Conservation (phyloP, 30 jellyfish, hydroid and myxozoan species). For the Pseudorhiza aurosa region DNA sequence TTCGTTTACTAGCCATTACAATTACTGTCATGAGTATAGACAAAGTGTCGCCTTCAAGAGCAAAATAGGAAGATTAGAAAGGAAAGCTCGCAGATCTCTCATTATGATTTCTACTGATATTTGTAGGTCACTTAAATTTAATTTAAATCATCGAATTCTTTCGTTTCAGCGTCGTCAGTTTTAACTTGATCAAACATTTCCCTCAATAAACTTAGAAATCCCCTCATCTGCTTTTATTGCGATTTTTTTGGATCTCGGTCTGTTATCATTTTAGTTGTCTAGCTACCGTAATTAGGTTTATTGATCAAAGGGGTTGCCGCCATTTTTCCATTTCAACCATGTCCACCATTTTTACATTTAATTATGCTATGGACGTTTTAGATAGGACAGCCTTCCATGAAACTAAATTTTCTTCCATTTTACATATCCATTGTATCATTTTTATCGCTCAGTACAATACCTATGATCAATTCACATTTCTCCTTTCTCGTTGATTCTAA, state of each 20-base stretch:
- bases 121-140: neutral
- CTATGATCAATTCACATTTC: too few species aligned
- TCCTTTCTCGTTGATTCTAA: too few species aligned
- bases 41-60: neutral
- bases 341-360: neutral
- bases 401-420: neutral
- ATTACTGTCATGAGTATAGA: neutral
- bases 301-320: conserved; percentile 2
- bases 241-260: neutral
- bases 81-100: neutral
- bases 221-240: conserved; percentile 2
- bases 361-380: neutral
- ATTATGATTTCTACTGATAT: neutral
- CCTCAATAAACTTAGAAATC: neutral
- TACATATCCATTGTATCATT: too few species aligned
- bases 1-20: neutral
- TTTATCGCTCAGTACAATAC: too few species aligned
- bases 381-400: neutral
- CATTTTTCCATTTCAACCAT: neutral
- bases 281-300: conserved; percentile 1
- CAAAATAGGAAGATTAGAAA: neutral
- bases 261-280: conserved; percentile 6
- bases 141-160: neutral
- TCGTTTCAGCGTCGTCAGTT: neutral
- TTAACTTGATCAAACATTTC: conserved; percentile 8